These are phyloP conservation scores for Zosterops pallidus DNA, from an alignment of 2,113 vertebrate species.

Conservation along the genomic window DNA sequence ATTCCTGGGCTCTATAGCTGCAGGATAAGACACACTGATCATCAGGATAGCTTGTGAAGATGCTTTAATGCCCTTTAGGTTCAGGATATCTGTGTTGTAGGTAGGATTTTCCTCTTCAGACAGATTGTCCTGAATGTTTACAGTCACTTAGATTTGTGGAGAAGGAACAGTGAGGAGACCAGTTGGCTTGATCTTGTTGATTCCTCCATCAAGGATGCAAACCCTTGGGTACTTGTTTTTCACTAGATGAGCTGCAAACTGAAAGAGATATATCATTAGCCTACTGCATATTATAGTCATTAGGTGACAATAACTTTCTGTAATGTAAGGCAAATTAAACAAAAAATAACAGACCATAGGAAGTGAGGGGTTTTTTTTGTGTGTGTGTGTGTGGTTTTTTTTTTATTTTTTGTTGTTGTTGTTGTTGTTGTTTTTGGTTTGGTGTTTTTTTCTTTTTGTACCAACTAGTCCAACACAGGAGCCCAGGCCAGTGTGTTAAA, in stretches of 20 bases:
- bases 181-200: constrained; percentile 96
- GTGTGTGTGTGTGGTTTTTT: no score
- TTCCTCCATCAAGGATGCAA: constrained; percentile 93
- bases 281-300: background rate
- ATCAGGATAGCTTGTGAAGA: background rate
- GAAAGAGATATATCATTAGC: constrained; percentile 25
- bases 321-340: background rate
- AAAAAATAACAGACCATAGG: background rate
- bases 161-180: constrained; percentile 94
- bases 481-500: background rate
- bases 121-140: background rate
- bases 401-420: no score
- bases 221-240: constrained; percentile 90
- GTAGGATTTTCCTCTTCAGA: background rate
- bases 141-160: constrained; percentile 86
- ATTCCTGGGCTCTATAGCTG: background rate
- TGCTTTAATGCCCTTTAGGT: background rate
- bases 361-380: no score
- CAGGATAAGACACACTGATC: background rate
- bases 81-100: background rate
- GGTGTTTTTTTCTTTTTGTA: no score
- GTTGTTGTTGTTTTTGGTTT: no score
- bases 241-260: constrained; percentile 94
- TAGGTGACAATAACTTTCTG: background rate
- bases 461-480: background rate